Percentiles rank a stretch among this genome's conserved stretches.
These are phyloP conservation scores for Pachyuromys duprasi DNA, from an alignment of 2,797 vertebrate genomes.

Conservation along the genomic window DNA sequence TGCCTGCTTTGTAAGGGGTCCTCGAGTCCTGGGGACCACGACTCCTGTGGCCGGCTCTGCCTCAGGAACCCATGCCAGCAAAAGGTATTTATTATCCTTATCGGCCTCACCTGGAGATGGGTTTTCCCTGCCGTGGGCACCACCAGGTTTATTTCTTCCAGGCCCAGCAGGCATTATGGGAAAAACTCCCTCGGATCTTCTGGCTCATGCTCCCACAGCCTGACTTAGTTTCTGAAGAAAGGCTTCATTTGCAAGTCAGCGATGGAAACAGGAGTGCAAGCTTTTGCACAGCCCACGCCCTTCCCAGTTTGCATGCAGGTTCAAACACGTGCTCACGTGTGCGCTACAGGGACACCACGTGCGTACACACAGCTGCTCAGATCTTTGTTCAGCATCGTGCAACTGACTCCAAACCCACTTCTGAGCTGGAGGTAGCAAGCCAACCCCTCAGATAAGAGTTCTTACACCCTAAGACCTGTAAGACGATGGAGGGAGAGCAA, in stretches of 20 bases:
- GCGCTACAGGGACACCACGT: not conserved
- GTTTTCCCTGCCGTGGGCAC: conserved; percentile 34
- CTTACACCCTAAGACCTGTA: not conserved
- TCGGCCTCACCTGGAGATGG: conserved; percentile 73
- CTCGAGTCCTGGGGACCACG: conserved; percentile 75
- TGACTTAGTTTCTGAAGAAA: conserved; percentile 66
- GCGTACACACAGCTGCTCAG: not conserved
- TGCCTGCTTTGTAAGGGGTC: conserved; percentile 85
- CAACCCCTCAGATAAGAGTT: not conserved
- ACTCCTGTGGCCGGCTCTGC: conserved; percentile 84
- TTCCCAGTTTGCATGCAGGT: not conserved
- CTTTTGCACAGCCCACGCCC: not conserved
- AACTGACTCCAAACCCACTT: conserved; percentile 30
- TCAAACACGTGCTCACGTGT: not conserved
- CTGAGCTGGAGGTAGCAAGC: not conserved
- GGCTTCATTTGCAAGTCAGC: conserved; percentile 23
- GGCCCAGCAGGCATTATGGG: conserved; percentile 41
- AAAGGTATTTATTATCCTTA: conserved; percentile 82
- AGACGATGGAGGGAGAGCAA: too few species aligned
- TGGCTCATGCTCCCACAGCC: not conserved
- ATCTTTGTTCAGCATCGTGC: not conserved
- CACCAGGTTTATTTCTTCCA: conserved; percentile 50
- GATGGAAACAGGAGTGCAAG: not conserved
- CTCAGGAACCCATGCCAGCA: conserved; percentile 77
- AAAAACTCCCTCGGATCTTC: conserved; percentile 59